Percentiles rank a stretch among this genome's conserved stretches.
These are phyloP conservation scores for Araneus ventricosus DNA, from an alignment of 1,140 invertebrate genomes.

Conservation along the genomic window DNA sequence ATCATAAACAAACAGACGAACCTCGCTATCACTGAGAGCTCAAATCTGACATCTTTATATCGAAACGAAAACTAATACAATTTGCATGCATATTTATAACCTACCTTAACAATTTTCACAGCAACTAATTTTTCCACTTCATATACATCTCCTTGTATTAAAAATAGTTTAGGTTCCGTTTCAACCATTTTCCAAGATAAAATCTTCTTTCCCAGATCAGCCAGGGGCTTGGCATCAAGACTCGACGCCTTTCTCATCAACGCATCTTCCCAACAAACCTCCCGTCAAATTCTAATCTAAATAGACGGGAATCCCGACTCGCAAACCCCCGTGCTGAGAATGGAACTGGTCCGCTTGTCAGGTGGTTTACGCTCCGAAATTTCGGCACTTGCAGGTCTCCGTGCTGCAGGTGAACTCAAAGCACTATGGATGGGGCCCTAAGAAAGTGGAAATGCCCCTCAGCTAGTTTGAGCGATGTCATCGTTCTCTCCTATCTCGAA, in stretches of 20 bases:
- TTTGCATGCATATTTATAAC: neutral
- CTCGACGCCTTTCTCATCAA: slow-evolving; percentile 50
- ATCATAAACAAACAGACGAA: neutral
- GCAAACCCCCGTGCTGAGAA: slow-evolving; percentile 1
- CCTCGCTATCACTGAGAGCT: neutral
- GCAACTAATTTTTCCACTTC: slow-evolving; percentile 77
- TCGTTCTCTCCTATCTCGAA: slow-evolving; percentile 24
- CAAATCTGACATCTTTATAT: neutral
- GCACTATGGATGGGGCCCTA: slow-evolving; percentile 10
- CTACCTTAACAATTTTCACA: slow-evolving; percentile 75
- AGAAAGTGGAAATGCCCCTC: slow-evolving; percentile 37
- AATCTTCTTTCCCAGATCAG: slow-evolving; percentile 19
- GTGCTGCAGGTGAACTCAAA: slow-evolving; percentile 53
- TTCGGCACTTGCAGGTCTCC: slow-evolving; percentile 24
- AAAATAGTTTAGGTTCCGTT: slow-evolving; percentile 55
- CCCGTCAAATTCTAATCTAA: slow-evolving; percentile 50
- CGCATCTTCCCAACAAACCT: slow-evolving; percentile 50
- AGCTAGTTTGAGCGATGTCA: slow-evolving; percentile 2
- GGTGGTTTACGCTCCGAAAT: slow-evolving; percentile 64
- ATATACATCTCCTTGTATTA: slow-evolving; percentile 75
- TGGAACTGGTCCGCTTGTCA: slow-evolving; percentile 62
- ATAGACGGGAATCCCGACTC: slow-evolving; percentile 40
- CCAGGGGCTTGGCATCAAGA: neutral
- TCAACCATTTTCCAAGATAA: slow-evolving; percentile 53
- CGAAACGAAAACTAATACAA: slow-evolving; percentile 17